Evolutionary conservation across 1,140 invertebrate genomes (phyloP), one percentile per base, ranked within the genome.

Genomic region (Cotesia vestalis): DNA sequence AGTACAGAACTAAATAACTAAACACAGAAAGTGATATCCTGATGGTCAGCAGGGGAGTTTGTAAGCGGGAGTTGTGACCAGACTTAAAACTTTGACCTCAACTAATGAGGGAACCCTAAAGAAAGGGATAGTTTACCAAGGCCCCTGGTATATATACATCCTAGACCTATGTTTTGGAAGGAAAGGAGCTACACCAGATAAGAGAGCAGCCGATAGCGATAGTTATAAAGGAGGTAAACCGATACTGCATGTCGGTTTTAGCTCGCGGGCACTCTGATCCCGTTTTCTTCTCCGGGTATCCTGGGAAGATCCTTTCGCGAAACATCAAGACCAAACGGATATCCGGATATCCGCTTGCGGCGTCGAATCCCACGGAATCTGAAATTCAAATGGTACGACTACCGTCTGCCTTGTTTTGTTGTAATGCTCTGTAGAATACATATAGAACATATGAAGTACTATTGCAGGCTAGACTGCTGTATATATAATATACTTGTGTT

Each of bases 301-400:
- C 55, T 9, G n/a, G n/a, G 34, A 9, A 71, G 73, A 63, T 69
- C 62, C 59, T 71, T 75, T 75, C 70, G 61, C 73, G 73, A 76
- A 81, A 80, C 77, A 81, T 78, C 75, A 74, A 78, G 74, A 75
- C 51, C 70, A 66, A 46, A 63, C 72, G 73, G 77, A 79, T 81
- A 78, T 81, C 76, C 75, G 75, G 77, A 82, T 82, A 84, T 80
- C 80, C 79, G 78, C 72, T 77, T 76, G 73, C 46, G 76, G 74
- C 72, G 61, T 14, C 36, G 63, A 51, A 72, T 72, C 57, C 68
- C 60, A 71, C 61, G 73, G 72, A 76, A 84, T 80, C 79, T 81
- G 75, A 86, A 85, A 82, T 84, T 85, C 81, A 82, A 86, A 84
- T 84, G 77, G 81, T 80, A 81, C 80, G 80, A 76, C 77, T 73